Conservation (phyloP, 2,888 invertebrate species). For the Pyrrhia umbra region DNA sequence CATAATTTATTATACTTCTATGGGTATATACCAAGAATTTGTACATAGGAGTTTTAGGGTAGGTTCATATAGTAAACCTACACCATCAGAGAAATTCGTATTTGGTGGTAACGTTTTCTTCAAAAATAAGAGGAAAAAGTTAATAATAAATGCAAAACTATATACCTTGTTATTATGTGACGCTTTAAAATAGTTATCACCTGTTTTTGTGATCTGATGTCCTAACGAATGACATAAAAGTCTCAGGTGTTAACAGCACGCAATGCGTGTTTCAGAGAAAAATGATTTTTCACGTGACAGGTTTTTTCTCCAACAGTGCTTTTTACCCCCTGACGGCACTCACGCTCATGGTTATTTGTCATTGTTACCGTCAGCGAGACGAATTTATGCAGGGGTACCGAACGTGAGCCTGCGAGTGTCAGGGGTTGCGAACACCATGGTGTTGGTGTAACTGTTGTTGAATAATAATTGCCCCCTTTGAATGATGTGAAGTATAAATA, state of each 20-base stretch:
- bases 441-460: neutral
- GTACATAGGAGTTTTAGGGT: too few relatives aligned
- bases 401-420: constrained; percentile 23
- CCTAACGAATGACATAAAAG: neutral
- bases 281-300: constrained; percentile 2
- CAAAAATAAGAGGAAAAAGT: too few relatives aligned
- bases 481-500: too few relatives aligned
- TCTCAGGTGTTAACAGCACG: neutral
- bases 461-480: neutral
- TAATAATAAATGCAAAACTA: too few relatives aligned
- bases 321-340: constrained; percentile 33
- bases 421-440: constrained; percentile 18
- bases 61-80: too few relatives aligned
- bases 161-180: too few relatives aligned
- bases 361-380: constrained; percentile 57
- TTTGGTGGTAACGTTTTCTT: too few relatives aligned
- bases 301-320: constrained; percentile 16
- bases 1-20: too few relatives aligned
- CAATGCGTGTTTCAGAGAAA: neutral
- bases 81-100: too few relatives aligned
- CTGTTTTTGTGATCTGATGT: too few relatives aligned
- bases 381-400: constrained; percentile 59
- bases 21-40: too few relatives aligned
- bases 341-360: constrained; percentile 57
- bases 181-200: too few relatives aligned